phyloP scores from a whole-genome alignment of 2,797 vertebrate species.

The Erethizon dorsatum region DNA sequence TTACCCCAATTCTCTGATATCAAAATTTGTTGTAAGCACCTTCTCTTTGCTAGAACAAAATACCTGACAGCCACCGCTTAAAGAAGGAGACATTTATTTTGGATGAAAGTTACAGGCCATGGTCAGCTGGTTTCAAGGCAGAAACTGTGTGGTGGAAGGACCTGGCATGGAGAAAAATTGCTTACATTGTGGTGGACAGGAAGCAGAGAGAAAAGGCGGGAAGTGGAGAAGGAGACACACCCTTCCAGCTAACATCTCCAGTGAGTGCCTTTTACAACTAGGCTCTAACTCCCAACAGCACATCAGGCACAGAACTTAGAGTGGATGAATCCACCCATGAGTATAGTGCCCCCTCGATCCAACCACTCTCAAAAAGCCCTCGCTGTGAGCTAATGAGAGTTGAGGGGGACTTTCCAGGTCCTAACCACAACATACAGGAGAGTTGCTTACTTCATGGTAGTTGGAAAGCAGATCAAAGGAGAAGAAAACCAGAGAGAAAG shows the following conservation, averaged over 20 bases:
- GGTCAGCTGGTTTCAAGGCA: neutral
- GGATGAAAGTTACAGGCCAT: neutral
- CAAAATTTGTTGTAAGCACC: neutral
- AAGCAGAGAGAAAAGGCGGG: neutral
- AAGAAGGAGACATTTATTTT: neutral
- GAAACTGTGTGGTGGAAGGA: neutral
- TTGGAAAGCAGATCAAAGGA: neutral
- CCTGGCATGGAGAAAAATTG: neutral
- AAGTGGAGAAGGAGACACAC: neutral
- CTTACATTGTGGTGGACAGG: neutral
- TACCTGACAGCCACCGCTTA: neutral
- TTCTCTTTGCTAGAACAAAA: neutral
- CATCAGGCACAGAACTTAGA: neutral
- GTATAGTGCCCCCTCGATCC: neutral
- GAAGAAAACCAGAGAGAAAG: neutral
- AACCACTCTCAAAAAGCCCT: neutral
- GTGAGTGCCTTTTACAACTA: neutral
- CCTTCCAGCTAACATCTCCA: neutral
- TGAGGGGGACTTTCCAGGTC: neutral
- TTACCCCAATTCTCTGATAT: too few relatives aligned
- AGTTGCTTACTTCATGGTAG: neutral
- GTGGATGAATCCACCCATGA: neutral
- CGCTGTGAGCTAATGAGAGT: neutral
- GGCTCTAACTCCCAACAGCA: neutral
- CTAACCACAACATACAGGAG: neutral